A percentile compares a stretch with the other conserved stretches of the same genome.
Conservation (phyloP, 2,113 vertebrate genomes). For the Sturnira hondurensis region DNA sequence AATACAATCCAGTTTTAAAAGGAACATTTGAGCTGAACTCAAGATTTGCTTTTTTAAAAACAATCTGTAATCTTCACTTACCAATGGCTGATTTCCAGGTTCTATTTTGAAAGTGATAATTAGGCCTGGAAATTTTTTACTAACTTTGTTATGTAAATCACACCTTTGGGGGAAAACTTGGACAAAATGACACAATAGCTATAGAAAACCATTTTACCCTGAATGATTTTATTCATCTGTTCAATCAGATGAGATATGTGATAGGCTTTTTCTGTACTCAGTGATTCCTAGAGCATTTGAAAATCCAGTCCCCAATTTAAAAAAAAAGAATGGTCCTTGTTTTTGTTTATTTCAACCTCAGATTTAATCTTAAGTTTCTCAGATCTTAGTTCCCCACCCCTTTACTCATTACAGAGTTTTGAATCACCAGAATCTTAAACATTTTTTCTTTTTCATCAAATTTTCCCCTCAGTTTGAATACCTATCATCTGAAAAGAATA, state of each 20-base stretch:
- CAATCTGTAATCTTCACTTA: slow-evolving; percentile 74
- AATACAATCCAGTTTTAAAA: slow-evolving; percentile 61
- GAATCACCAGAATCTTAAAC: neutral
- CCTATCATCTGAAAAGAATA: slow-evolving; percentile 6
- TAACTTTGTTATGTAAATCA: slow-evolving; percentile 78
- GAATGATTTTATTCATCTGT: slow-evolving; percentile 54
- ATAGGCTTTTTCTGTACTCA: slow-evolving; percentile 24
- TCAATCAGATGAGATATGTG: slow-evolving; percentile 43
- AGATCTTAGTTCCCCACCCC: neutral
- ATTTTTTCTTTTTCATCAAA: neutral
- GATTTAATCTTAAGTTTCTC: slow-evolving; percentile 33
- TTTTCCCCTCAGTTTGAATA: neutral
- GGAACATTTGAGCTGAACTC: slow-evolving; percentile 66
- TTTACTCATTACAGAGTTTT: slow-evolving; percentile 30
- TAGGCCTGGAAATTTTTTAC: slow-evolving; percentile 68
- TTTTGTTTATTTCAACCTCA: slow-evolving; percentile 39
- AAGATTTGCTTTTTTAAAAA: slow-evolving; percentile 72
- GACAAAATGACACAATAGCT: slow-evolving; percentile 71
- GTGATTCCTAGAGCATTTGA: slow-evolving; percentile 40
- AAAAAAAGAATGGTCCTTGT: neutral
- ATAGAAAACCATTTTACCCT: slow-evolving; percentile 60
- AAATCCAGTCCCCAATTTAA: neutral
- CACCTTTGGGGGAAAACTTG: slow-evolving; percentile 62
- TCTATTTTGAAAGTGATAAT: slow-evolving; percentile 77
- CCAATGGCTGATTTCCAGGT: slow-evolving; percentile 74